Evolutionary conservation across 2,797 vertebrate species (phyloP).

Genomic region (Sebastes hubbsi): DNA sequence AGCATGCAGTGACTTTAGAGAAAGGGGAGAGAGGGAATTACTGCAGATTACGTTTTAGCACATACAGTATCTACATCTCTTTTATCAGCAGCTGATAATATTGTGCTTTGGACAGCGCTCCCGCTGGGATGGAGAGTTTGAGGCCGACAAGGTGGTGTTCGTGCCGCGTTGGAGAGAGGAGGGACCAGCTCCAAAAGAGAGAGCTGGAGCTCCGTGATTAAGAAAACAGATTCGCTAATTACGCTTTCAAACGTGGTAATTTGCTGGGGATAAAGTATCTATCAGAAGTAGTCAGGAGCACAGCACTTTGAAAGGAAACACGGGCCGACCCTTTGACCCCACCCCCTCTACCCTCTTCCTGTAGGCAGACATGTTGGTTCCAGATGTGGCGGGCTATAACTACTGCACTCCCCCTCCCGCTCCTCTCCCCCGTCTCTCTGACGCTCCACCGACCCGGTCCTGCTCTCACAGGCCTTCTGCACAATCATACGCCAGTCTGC

Average conservation of each 20-base stretch:
- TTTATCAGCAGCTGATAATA: conserved; percentile 73
- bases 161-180: conserved; percentile 53
- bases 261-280: conserved; percentile 97
- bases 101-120: conserved; percentile 66
- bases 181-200: conserved; percentile 66
- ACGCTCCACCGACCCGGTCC: conserved; percentile 49
- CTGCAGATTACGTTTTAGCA: conserved; percentile 50
- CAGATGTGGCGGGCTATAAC: conserved; percentile 87
- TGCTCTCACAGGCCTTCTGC: conserved; percentile 64
- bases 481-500: conserved; percentile 62
- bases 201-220: conserved; percentile 89
- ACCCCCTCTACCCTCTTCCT: conserved; percentile 89
- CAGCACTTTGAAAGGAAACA: conserved; percentile 92
- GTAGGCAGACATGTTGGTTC: conserved; percentile 92
- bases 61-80: conserved; percentile 56
- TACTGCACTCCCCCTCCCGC: conserved; percentile 23
- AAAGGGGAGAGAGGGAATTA: conserved; percentile 39
- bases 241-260: conserved; percentile 93
- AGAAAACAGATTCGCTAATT: conserved; percentile 98
- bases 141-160: conserved; percentile 30
- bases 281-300: conserved; percentile 92
- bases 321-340: conserved; percentile 89
- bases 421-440: conserved; percentile 22
- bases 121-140: conserved; percentile 1
- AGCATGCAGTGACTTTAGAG: conserved; percentile 38